These are phyloP conservation scores for Momotus momota DNA, from an alignment of 2,797 vertebrate species.

Conservation along the genomic window DNA sequence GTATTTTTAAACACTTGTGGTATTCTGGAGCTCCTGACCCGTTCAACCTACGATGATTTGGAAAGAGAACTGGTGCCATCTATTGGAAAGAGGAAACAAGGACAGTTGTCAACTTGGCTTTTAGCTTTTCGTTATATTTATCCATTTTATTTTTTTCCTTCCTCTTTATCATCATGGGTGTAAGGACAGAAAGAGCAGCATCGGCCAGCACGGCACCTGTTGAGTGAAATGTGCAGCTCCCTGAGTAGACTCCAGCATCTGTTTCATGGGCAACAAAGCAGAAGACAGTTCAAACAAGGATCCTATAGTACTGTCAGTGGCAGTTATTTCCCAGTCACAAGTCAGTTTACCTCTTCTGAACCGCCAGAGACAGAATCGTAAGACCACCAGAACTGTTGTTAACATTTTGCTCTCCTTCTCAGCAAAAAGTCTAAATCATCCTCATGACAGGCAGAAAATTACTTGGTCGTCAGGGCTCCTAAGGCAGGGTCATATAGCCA, in stretches of 20 bases:
- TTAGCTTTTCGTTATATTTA: not conserved
- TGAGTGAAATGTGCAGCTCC: not conserved
- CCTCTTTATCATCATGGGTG: not conserved
- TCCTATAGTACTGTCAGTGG: not conserved
- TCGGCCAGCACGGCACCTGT: not conserved
- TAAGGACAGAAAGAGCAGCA: not conserved
- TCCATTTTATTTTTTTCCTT: not conserved
- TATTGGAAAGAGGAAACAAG: conserved; percentile 36
- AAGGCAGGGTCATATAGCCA: not conserved
- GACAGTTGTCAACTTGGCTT: not conserved
- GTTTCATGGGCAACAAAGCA: not conserved
- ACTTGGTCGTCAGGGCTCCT: not conserved
- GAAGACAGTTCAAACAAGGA: not conserved
- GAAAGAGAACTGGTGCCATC: conserved; percentile 64
- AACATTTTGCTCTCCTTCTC: not conserved
- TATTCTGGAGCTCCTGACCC: not conserved
- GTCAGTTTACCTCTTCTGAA: not conserved
- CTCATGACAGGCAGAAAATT: not conserved
- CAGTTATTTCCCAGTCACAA: not conserved
- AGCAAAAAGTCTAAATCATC: not conserved
- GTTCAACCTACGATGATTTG: accelerated
- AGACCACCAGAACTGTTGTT: not conserved
- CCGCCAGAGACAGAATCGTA: not conserved
- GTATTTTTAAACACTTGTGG: not conserved
- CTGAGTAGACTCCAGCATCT: not conserved